Percentiles rank a stretch among this genome's conserved stretches.
phyloP scores from a whole-genome alignment of 1,140 invertebrate species.

The Scaptomyza pallida region DNA sequence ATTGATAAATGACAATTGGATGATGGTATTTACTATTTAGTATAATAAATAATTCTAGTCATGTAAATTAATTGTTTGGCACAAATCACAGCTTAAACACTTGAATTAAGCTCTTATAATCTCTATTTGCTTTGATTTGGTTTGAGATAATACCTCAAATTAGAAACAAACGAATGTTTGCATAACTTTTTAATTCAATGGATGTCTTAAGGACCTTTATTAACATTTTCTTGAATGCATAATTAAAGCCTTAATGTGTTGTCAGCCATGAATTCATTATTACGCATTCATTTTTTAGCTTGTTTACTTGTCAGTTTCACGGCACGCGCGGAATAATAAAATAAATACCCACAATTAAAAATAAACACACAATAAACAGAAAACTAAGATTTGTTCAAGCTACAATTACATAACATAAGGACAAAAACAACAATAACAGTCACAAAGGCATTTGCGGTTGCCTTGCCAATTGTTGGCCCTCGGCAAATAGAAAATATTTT shows the following conservation, averaged over 20 bases:
- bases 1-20: conserved; percentile 37
- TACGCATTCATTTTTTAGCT: background rate
- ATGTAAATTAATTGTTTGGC: conserved; percentile 10
- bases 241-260: background rate
- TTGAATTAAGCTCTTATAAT: background rate
- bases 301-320: background rate
- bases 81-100: background rate
- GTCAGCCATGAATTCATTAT: conserved; percentile 7
- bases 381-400: background rate
- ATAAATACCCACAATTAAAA: conserved; percentile 13
- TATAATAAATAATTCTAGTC: conserved; percentile 8
- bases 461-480: conserved; percentile 32
- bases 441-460: conserved; percentile 21
- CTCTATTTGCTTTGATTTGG: too few species aligned
- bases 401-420: background rate
- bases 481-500: conserved; percentile 12
- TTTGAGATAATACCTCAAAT: too few species aligned
- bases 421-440: background rate
- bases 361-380: background rate
- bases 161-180: too few species aligned
- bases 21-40: background rate
- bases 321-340: background rate
- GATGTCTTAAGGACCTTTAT: background rate
- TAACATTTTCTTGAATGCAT: background rate
- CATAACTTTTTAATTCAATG: background rate